A percentile compares a stretch with the other conserved stretches of the same genome.
Conservation (phyloP, 2,888 invertebrate species). For the Cremastinae sp. region DNA sequence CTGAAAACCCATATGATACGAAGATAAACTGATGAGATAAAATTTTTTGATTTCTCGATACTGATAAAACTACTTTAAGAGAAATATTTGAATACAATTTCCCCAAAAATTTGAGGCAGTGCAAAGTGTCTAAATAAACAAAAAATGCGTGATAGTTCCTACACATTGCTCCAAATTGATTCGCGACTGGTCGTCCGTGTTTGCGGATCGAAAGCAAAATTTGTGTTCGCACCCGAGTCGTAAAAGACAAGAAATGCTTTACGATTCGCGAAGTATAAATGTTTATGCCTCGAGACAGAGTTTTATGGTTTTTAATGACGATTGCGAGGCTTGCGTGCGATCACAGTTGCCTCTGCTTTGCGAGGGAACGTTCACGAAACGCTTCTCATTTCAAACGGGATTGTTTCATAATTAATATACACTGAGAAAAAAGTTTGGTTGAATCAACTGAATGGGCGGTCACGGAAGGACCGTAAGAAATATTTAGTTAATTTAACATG, state of each 20-base stretch:
- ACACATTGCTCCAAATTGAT: not conserved
- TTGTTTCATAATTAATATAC: no score
- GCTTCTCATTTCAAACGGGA: no score
- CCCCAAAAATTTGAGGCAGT: no score
- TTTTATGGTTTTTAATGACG: constrained; percentile 48
- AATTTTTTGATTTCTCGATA: no score
- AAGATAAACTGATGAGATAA: no score
- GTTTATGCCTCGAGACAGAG: constrained; percentile 50
- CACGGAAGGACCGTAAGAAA: no score
- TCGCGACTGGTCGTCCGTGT: not conserved
- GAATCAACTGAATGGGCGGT: no score
- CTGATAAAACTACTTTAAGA: no score
- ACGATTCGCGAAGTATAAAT: constrained; percentile 57
- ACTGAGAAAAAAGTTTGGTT: no score
- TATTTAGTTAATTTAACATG: no score
- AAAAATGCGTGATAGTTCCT: not conserved
- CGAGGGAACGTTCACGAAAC: constrained; percentile 10
- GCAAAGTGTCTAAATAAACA: not conserved
- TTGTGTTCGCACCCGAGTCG: constrained; percentile 37
- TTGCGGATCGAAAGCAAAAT: constrained; percentile 28
- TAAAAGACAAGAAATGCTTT: constrained; percentile 44
- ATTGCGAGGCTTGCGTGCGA: constrained; percentile 34
- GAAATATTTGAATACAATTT: no score
- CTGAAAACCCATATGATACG: no score
- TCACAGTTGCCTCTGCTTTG: constrained; percentile 1